Base-by-base conservation (phyloP, 2,113 vertebrate species). In the Papio anubis region DNA sequence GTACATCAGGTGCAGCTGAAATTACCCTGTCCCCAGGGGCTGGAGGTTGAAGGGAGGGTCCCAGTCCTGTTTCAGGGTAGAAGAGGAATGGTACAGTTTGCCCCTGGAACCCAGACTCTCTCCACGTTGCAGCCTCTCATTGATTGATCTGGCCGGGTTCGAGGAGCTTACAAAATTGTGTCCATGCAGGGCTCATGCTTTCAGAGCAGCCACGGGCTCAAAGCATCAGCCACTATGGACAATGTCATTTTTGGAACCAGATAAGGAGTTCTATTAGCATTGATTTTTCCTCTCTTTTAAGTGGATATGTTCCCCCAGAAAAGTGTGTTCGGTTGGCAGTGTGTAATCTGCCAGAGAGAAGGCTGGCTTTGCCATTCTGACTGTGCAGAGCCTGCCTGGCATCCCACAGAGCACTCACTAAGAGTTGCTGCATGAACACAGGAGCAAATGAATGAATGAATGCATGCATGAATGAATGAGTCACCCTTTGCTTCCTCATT, bases 1-100 rank as follows among this genome's bases (percentile, higher is more conserved):
- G 99, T 99, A 99, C 99, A 99, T 99, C 99, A 99, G 99, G 98
- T 98, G 99, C 98, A 98, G 99, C 99, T 99, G 99, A 99, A 99
- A 99, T 99, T 99, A 99, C 99, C 99, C 99, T 98, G 98, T 99
- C 99, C 99, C 99, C 98, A 80, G 99, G 99, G 99, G 99, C 99
- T 99, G 98, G 64, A 93, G 98, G 96, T 98, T 97, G 98, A 98
- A 98, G 98, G 98, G 98, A 98, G 98, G 98, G 98, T 98, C 98
- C 98, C 98, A 97, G 98, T 98, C 98, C 98, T 98, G 38, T 99
- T 99, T 99, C 98, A 98, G 98, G 98, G 98, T 99, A 98, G 99
- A 99, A 99, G 99, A 99, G 99, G 99, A 98, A 99, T 98, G 98
- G 99, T 99, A 98, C 98, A 98, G 98, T 98, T 98, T 99, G 99